Evolutionary conservation across 2,113 vertebrate genomes (phyloP), one percentile per base, ranked within the genome.

Genomic region (Triplophysa siluroides): DNA sequence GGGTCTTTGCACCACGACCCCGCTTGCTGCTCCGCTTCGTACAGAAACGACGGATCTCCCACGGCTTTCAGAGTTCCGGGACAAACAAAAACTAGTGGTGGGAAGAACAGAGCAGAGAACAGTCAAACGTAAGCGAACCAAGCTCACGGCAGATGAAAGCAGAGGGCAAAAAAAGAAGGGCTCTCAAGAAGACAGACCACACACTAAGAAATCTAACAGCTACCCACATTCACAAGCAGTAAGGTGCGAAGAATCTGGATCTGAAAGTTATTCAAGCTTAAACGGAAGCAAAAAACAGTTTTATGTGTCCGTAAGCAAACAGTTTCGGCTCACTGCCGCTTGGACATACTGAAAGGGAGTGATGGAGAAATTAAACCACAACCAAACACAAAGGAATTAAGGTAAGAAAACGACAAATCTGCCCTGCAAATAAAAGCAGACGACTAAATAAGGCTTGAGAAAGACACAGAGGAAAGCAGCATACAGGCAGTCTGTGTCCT

Each of bases 1-100:
- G 98, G 97, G 89, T 99, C 98, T 93, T 98, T 98, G 92, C 98
- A 99, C 98, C 98, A 99, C 87, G 98, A 95, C 79, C 98, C 98
- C n/a, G 97, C 97, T 93, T 98, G 98, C 89, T 99, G 98, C 87
- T 99, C 98, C 88, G 96, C 97, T 93, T 99, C 96, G 88, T 96
- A 98, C 81, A 97, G 94, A 95, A 96, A 96, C 73, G 97, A 96
- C 76, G 98, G 95, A 82, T 98, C 97, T 93, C 96, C 96, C 83
- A 99, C 94, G 88, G 96, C 95, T 96, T 98, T 98, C 96, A 99
- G 94, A 88, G 96, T 98, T 93, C 98, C 98, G 78, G 98, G 98
- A 93, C 98, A 99, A 94, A 99, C 95, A 97, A 99, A 99, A 94
- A 99, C 98, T 99, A 94, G 91, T 90, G 93, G 91, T 92, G 95